phyloP scores from a whole-genome alignment of 1,140 invertebrate genomes.

The Drosophila pachea region DNA sequence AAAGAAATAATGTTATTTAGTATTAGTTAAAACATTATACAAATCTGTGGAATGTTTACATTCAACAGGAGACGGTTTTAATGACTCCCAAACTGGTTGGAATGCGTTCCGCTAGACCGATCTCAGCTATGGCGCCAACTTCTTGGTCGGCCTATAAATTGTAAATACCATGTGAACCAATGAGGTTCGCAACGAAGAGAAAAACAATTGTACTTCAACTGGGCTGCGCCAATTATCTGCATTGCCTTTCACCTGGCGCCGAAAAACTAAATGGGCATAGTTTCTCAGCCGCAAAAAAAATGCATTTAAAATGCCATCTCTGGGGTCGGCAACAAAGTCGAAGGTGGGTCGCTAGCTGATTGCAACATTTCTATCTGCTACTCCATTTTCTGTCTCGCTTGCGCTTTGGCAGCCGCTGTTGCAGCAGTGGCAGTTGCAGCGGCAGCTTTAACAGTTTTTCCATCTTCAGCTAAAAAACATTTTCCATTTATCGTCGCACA shows the following conservation, averaged over 20 bases:
- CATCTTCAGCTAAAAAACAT: conserved; percentile 56
- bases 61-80: background rate
- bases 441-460: conserved; percentile 26
- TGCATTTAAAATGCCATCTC: conserved; percentile 65
- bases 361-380: conserved; percentile 54
- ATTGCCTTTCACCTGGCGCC: conserved; percentile 57
- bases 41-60: background rate
- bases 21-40: background rate
- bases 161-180: conserved; percentile 63
- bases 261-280: conserved; percentile 13
- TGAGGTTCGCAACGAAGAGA: conserved; percentile 21
- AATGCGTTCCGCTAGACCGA: conserved; percentile 46
- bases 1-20: background rate
- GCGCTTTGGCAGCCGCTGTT: background rate
- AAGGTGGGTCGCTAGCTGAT: conserved; percentile 42
- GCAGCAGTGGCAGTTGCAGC: background rate
- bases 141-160: conserved; percentile 34
- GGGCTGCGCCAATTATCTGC: conserved; percentile 56
- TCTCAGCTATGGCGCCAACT: conserved; percentile 48
- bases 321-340: conserved; percentile 37
- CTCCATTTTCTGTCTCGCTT: conserved; percentile 61
- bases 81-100: background rate
- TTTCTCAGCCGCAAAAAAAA: conserved; percentile 56
- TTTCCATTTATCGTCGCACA: conserved; percentile 51
- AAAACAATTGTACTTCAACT: conserved; percentile 38